Conservation (phyloP, 2,797 vertebrate species). For the Pelobates cultripes region DNA sequence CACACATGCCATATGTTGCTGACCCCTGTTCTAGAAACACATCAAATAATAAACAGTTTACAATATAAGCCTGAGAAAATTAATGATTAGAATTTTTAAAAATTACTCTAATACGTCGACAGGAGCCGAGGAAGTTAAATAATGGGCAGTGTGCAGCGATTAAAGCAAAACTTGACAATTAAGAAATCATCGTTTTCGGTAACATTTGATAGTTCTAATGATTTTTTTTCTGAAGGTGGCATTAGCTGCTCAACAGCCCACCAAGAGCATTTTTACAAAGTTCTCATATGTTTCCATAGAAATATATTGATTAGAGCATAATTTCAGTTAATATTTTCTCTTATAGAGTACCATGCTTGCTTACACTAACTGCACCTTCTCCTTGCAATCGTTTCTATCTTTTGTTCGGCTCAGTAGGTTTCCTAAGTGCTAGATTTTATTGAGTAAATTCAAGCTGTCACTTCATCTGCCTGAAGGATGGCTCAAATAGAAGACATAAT, state of each 20-base stretch:
- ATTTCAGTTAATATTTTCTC: slow-evolving; percentile 86
- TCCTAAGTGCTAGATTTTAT: slow-evolving; percentile 96
- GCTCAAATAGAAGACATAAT: slow-evolving; percentile 99
- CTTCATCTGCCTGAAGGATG: slow-evolving; percentile 97
- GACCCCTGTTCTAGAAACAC: no score
- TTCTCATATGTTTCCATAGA: slow-evolving; percentile 85
- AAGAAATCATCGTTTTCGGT: neutral
- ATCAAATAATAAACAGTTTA: no score
- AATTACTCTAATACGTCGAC: neutral
- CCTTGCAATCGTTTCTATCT: slow-evolving; percentile 74
- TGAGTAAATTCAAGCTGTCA: slow-evolving; percentile 99
- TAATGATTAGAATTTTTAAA: neutral
- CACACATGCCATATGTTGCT: no score
- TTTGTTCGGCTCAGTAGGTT: slow-evolving; percentile 93
- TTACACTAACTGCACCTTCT: slow-evolving; percentile 77
- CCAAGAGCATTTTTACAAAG: slow-evolving; percentile 70
- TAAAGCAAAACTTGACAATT: slow-evolving; percentile 58
- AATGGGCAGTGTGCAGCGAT: slow-evolving; percentile 51
- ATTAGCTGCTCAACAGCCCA: slow-evolving; percentile 59
- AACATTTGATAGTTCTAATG: slow-evolving; percentile 56
- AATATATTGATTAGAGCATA: slow-evolving; percentile 88
- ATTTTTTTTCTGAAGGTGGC: slow-evolving; percentile 47
- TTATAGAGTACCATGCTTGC: slow-evolving; percentile 76
- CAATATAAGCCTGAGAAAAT: neutral
- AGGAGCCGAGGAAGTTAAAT: slow-evolving; percentile 44